Evolutionary conservation across 2,888 invertebrate genomes (phyloP).

Genomic region (Clitarchus hookeri): DNA sequence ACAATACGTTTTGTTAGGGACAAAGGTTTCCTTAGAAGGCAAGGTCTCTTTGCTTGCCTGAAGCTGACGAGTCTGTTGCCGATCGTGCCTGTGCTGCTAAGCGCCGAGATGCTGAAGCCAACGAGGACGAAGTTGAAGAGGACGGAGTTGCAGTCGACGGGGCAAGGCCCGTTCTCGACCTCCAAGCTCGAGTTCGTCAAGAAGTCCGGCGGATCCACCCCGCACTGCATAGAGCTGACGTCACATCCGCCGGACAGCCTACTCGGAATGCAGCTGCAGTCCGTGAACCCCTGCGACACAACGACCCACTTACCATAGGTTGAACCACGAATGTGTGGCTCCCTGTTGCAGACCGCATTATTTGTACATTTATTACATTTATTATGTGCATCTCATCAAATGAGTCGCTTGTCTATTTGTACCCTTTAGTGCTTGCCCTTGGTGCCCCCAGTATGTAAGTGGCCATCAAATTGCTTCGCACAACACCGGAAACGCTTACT

Average conservation of each 20-base stretch:
- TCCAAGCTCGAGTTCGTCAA: neutral
- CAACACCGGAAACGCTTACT: no score
- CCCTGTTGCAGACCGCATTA: no score
- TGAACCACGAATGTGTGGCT: no score
- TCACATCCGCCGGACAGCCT: neutral
- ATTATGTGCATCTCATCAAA: no score
- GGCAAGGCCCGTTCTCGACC: conserved; percentile 56
- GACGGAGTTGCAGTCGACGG: conserved; percentile 55
- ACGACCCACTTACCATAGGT: no score
- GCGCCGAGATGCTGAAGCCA: conserved; percentile 61
- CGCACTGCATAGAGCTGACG: neutral
- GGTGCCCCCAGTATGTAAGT: no score
- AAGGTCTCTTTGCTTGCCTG: conserved; percentile 50
- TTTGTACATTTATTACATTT: no score
- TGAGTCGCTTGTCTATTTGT: no score
- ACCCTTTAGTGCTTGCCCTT: no score
- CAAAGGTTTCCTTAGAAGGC: no score
- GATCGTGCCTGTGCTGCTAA: conserved; percentile 67
- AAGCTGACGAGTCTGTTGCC: conserved; percentile 69
- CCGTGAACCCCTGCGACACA: conserved; percentile 49
- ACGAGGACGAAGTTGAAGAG: conserved; percentile 59
- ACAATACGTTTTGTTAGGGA: no score
- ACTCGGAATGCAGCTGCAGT: conserved; percentile 49
- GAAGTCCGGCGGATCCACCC: neutral
- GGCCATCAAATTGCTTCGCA: no score